A percentile compares a stretch with the other conserved stretches of the same genome.
These are phyloP conservation scores for Leptodactylus fuscus DNA, from an alignment of 2,113 vertebrate genomes.

Conservation along the genomic window DNA sequence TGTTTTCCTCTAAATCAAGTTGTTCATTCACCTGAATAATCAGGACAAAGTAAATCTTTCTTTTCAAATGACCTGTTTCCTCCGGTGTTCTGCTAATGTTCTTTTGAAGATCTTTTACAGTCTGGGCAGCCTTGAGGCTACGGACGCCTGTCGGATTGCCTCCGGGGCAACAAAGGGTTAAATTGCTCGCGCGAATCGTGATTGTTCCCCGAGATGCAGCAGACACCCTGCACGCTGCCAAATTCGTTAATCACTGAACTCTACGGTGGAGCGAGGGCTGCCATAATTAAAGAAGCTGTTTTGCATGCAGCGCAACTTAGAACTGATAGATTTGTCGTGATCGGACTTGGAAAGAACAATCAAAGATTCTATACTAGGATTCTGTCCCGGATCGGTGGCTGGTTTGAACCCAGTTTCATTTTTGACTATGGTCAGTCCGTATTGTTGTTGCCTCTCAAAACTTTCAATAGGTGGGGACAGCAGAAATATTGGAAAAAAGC, in stretches of 20 bases:
- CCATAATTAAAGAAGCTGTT: constrained; percentile 56
- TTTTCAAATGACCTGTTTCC: constrained; percentile 42
- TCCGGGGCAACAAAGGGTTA: neutral
- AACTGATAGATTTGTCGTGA: constrained; percentile 57
- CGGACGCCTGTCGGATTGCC: neutral
- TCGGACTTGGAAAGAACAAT: constrained; percentile 47
- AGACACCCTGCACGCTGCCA: constrained; percentile 9
- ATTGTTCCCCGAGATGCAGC: neutral
- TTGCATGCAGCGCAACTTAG: constrained; percentile 56
- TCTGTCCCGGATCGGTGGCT: neutral
- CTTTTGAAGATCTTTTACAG: constrained; percentile 29
- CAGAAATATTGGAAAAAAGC: too few relatives aligned
- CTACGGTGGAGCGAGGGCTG: constrained; percentile 52
- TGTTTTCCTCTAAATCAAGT: constrained; percentile 53
- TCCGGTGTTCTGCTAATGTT: constrained; percentile 26
- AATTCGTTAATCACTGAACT: constrained; percentile 58
- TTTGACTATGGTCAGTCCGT: neutral
- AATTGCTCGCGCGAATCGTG: constrained; percentile 47
- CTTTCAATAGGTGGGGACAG: too few relatives aligned
- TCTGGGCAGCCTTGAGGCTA: neutral
- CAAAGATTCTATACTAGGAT: neutral
- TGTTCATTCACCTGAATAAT: constrained; percentile 56
- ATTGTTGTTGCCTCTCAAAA: neutral
- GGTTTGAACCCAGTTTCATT: neutral
- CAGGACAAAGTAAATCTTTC: constrained; percentile 45